phyloP scores from a whole-genome alignment of 2,797 vertebrate genomes.

The Spondyliosoma cantharus region DNA sequence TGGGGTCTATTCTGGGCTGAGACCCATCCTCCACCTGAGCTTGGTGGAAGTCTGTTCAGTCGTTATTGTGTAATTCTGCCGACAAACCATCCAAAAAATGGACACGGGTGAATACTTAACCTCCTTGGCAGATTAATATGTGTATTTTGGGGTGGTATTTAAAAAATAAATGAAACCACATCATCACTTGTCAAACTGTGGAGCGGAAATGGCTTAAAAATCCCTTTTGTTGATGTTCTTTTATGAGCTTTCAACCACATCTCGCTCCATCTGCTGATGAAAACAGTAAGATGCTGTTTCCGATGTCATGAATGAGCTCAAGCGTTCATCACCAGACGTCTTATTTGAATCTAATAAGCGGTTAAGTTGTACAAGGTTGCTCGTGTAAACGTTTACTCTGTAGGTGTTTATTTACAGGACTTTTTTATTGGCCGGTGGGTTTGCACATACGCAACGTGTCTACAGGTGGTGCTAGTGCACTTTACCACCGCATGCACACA shows the following conservation, averaged over 20 bases:
- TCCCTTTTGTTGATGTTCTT: neutral
- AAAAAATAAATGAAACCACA: too few relatives aligned
- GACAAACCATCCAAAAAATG: too few relatives aligned
- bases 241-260: neutral
- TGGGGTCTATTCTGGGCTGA: too few relatives aligned
- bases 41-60: too few relatives aligned
- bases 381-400: neutral
- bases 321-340: neutral
- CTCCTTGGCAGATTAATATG: too few relatives aligned
- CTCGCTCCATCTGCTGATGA: neutral
- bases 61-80: too few relatives aligned
- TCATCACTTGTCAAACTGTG: too few relatives aligned
- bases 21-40: too few relatives aligned
- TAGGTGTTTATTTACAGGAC: neutral
- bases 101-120: too few relatives aligned
- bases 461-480: slow-evolving; percentile 75
- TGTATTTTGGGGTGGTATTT: too few relatives aligned
- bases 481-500: slow-evolving; percentile 25
- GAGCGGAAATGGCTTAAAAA: too few relatives aligned
- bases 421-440: neutral
- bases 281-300: neutral
- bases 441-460: slow-evolving; percentile 24
- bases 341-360: neutral
- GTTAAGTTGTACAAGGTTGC: neutral
- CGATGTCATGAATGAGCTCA: neutral